A percentile compares a stretch with the other conserved stretches of the same genome.
These are phyloP conservation scores for Acestrorhynchus altus DNA, from an alignment of 2,797 vertebrate genomes.

Conservation along the genomic window DNA sequence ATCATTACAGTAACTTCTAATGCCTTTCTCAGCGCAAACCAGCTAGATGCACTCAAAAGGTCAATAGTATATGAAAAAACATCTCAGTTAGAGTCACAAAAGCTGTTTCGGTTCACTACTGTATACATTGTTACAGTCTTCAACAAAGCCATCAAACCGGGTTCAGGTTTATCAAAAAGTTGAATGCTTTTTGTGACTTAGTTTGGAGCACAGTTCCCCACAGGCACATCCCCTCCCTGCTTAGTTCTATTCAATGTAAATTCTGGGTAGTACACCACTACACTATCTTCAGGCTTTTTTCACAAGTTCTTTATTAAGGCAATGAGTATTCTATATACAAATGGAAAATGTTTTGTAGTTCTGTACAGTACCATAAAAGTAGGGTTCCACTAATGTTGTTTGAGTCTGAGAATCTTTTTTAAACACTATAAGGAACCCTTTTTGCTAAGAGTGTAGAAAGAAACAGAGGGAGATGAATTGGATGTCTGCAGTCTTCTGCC, in stretches of 20 bases:
- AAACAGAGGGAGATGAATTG: constrained; percentile 3
- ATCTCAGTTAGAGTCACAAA: neutral
- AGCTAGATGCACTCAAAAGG: neutral
- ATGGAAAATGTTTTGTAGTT: no score
- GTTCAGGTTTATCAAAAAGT: neutral
- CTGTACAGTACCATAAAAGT: no score
- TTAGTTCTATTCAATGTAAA: neutral
- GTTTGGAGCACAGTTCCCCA: neutral
- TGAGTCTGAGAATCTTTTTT: no score
- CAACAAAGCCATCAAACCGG: neutral
- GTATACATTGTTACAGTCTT: neutral
- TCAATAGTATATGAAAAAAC: neutral
- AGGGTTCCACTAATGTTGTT: no score
- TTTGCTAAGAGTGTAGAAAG: neutral
- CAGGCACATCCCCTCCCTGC: neutral
- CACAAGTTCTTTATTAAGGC: no score
- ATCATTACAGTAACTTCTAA: neutral
- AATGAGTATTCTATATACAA: no score
- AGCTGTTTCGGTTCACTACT: neutral
- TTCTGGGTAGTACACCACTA: neutral
- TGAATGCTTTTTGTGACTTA: neutral
- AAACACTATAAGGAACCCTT: no score
- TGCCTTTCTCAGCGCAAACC: neutral
- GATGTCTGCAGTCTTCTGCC: constrained; percentile 13
- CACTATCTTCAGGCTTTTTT: no score